Conservation (phyloP, 1,140 invertebrate genomes). For the Hestina assimilis region DNA sequence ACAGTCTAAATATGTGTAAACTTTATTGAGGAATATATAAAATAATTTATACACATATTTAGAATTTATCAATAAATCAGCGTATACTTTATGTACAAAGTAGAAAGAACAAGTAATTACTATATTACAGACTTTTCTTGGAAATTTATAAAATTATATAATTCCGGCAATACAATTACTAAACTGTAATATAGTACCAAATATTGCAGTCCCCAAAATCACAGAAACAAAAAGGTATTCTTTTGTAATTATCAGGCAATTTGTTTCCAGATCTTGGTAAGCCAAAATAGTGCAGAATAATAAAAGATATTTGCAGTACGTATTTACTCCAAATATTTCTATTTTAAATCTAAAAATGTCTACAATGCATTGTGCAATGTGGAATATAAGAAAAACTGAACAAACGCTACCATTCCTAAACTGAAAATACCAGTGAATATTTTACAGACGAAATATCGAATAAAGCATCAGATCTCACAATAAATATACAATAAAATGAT, state of each 20-base stretch:
- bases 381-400: not conserved
- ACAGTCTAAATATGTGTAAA: not conserved
- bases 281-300: not conserved
- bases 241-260: not conserved
- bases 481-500: no score
- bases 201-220: not conserved
- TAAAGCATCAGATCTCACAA: not conserved
- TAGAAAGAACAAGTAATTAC: not conserved
- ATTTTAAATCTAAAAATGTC: no score
- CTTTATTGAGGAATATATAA: not conserved
- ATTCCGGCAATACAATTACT: not conserved
- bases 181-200: not conserved
- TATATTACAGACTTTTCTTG: not conserved
- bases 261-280: not conserved
- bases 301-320: no score
- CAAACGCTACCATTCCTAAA: not conserved
- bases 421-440: not conserved
- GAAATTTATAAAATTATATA: not conserved
- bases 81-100: conserved; percentile 14
- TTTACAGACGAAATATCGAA: not conserved
- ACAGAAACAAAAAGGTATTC: no score
- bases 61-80: conserved; percentile 1
- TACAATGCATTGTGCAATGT: not conserved
- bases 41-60: not conserved
- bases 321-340: no score